Evolutionary conservation across 1,140 invertebrate species (phyloP).

Genomic region (Eulimnadia texana): DNA sequence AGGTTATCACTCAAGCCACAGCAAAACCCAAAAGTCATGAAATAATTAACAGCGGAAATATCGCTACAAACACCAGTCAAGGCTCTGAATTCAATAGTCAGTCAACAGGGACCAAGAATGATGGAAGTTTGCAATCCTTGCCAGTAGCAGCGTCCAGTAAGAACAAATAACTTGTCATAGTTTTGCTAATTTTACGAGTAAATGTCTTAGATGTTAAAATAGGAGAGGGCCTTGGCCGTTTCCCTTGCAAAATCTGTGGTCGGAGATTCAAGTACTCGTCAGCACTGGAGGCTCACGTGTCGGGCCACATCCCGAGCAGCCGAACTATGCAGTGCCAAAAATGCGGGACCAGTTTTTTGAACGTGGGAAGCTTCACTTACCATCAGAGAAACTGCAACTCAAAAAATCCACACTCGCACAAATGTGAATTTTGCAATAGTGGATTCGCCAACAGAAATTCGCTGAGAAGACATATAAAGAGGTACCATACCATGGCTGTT

Average conservation of each 20-base stretch:
- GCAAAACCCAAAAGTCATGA: too few relatives aligned
- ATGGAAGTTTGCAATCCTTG: too few relatives aligned
- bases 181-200: too few relatives aligned
- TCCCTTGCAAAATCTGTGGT: background rate
- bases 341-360: background rate
- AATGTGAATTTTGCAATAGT: background rate
- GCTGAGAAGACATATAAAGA: background rate
- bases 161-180: too few relatives aligned
- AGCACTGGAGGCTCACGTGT: background rate
- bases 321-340: background rate
- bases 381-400: background rate
- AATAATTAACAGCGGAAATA: too few relatives aligned
- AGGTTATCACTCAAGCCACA: too few relatives aligned
- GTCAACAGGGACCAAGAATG: too few relatives aligned
- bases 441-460: background rate
- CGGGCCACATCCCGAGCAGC: background rate
- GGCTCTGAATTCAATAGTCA: too few relatives aligned
- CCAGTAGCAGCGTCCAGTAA: too few relatives aligned
- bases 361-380: background rate
- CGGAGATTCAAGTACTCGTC: background rate
- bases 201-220: too few relatives aligned
- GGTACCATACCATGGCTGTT: background rate
- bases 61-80: too few relatives aligned
- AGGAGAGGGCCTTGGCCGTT: too few relatives aligned
- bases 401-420: background rate